Percentiles rank a stretch among this genome's conserved stretches.
Evolutionary conservation across 2,113 vertebrate species (phyloP).

Genomic region (Ondatra zibethicus): DNA sequence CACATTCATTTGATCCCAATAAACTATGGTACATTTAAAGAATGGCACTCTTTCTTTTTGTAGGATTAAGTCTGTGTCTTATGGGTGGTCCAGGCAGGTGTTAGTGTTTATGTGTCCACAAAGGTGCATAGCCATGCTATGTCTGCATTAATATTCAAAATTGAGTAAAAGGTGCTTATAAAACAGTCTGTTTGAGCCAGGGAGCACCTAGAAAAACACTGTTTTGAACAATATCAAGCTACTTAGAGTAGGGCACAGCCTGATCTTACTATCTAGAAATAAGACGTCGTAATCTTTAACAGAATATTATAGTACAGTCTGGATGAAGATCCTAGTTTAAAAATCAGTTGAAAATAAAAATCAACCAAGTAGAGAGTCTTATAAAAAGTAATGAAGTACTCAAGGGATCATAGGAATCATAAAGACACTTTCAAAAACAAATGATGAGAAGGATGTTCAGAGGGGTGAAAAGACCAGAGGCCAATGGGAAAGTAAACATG

Average conservation of each 20-base stretch:
- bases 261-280: neutral
- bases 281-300: constrained; percentile 1
- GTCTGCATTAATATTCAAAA: neutral
- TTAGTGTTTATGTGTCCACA: neutral
- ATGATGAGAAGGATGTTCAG: neutral
- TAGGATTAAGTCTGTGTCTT: neutral
- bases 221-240: neutral
- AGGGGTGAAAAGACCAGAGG: neutral
- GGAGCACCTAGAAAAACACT: neutral
- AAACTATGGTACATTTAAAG: neutral
- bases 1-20: neutral
- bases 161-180: neutral
- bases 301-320: neutral
- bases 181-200: neutral
- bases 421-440: neutral
- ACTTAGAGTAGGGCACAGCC: neutral
- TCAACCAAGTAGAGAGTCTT: neutral
- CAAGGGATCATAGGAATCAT: neutral
- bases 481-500: neutral
- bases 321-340: neutral
- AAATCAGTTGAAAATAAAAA: constrained; percentile 34
- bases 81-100: neutral
- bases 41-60: neutral
- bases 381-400: neutral
- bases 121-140: neutral